A percentile compares a stretch with the other conserved stretches of the same genome.
Evolutionary conservation across 2,797 vertebrate genomes (phyloP).

Genomic region (Sandelia bainsii): DNA sequence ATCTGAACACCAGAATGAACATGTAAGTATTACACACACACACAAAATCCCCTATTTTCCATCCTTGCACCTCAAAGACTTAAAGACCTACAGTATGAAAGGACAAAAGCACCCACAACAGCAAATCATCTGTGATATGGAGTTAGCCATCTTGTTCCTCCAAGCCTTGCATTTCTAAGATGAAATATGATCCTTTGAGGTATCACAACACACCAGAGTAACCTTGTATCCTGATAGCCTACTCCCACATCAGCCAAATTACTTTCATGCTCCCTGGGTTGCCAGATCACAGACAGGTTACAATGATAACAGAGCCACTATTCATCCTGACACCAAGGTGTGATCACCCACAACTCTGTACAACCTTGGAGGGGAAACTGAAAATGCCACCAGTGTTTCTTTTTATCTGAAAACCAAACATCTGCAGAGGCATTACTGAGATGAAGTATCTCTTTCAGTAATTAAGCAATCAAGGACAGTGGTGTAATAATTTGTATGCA

Average conservation of each 20-base stretch:
- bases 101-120: too few species aligned
- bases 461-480: background rate
- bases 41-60: too few species aligned
- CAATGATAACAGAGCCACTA: constrained; percentile 15
- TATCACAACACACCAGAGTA: constrained; percentile 12
- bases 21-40: too few species aligned
- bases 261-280: constrained; percentile 17
- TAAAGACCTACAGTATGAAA: too few species aligned
- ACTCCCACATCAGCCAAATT: constrained; percentile 22
- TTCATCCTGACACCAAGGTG: constrained; percentile 26
- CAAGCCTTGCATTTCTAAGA: constrained; percentile 4
- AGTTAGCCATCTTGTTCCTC: too few species aligned
- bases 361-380: constrained; percentile 20
- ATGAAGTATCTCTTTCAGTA: constrained; percentile 11
- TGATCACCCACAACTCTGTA: constrained; percentile 1
- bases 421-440: constrained; percentile 13
- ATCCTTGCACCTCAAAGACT: too few species aligned
- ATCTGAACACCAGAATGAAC: too few species aligned
- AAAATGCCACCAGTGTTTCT: constrained; percentile 38
- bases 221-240: constrained; percentile 33
- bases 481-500: constrained; percentile 4
- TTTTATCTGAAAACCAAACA: constrained; percentile 1
- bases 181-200: constrained; percentile 32
- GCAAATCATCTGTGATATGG: too few species aligned
- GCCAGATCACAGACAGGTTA: constrained; percentile 17